Conservation (phyloP, 2,113 vertebrate species). For the Lagopus muta region DNA sequence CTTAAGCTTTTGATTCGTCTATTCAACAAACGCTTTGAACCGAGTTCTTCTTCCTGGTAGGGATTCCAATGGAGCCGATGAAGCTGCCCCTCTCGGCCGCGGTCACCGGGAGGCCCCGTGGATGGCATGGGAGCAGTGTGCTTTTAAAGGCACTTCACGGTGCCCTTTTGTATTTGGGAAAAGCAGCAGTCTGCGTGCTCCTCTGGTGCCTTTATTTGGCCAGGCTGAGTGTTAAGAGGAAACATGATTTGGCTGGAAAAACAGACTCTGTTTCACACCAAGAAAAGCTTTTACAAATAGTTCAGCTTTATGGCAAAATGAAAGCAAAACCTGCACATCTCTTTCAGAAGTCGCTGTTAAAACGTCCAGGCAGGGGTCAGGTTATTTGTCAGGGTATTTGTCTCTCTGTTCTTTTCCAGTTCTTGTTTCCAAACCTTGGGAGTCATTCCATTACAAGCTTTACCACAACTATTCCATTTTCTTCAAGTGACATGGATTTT, state of each 20-base stretch:
- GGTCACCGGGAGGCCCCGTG: neutral
- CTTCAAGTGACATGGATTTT: neutral
- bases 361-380: neutral
- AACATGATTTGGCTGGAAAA: neutral
- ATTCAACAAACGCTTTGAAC: neutral
- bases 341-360: neutral
- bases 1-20: neutral
- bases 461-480: neutral
- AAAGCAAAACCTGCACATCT: neutral
- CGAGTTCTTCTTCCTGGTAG: neutral
- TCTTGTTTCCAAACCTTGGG: neutral
- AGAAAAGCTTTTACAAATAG: neutral
- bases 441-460: neutral
- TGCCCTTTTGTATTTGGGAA: neutral
- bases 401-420: neutral
- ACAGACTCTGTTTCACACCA: neutral
- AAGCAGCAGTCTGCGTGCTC: neutral
- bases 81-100: rapidly evolving
- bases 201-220: neutral
- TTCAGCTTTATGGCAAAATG: neutral
- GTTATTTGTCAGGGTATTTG: neutral
- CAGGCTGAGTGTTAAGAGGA: rapidly evolving
- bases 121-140: rapidly evolving
- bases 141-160: neutral
- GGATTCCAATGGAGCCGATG: neutral